Percentiles rank a stretch among this genome's conserved stretches.
phyloP scores from a whole-genome alignment of 2,113 vertebrate species.

The Nyctereutes procyonoides region DNA sequence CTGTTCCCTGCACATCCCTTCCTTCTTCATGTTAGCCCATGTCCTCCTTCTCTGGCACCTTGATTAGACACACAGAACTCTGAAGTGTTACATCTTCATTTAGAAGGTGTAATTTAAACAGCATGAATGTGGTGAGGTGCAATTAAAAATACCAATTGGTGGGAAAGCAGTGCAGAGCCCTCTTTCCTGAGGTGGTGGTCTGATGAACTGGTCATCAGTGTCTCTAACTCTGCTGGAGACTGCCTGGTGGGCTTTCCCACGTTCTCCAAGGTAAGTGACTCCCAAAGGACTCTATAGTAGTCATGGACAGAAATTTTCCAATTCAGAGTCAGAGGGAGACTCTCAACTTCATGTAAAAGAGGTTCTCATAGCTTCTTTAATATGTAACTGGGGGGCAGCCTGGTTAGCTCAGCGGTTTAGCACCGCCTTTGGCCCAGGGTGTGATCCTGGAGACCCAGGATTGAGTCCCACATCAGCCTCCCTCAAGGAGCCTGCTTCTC shows the following conservation, averaged over 20 bases:
- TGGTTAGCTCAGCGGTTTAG: too few relatives aligned
- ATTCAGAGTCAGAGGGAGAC: not conserved
- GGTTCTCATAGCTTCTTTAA: not conserved
- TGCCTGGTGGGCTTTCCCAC: not conserved
- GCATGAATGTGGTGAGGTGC: not conserved
- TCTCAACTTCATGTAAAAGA: not conserved
- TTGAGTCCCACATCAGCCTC: too few relatives aligned
- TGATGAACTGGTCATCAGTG: not conserved
- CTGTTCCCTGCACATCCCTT: not conserved
- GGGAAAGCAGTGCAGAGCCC: not conserved
- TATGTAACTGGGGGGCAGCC: not conserved
- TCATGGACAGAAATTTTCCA: not conserved
- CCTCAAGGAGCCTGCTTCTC: too few relatives aligned
- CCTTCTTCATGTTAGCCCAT: not conserved
- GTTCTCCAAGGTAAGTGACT: not conserved
- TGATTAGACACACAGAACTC: accelerated
- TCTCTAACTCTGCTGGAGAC: not conserved
- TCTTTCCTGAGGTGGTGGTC: not conserved
- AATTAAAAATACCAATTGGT: not conserved
- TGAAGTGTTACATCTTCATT: not conserved
- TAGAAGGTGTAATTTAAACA: not conserved
- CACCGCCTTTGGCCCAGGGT: too few relatives aligned
- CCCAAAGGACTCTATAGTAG: not conserved
- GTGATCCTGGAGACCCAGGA: too few relatives aligned
- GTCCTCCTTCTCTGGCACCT: not conserved